Base-by-base conservation (phyloP, 64 coral and sea anemone genomes). In the Catalaphyllia jardinei region DNA sequence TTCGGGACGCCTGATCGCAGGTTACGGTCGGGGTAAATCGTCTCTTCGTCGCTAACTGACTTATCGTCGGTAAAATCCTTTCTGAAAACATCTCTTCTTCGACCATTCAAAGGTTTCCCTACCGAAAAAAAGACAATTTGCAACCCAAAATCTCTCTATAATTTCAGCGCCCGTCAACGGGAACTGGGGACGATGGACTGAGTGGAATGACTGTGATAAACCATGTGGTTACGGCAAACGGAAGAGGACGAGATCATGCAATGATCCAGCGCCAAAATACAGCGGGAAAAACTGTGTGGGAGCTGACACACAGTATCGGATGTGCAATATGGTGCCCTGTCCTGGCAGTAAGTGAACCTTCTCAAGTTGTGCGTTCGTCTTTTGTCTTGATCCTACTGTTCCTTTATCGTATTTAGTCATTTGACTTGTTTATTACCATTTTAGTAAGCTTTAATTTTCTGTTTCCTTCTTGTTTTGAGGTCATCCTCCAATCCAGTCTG, bases 301-400 rank as follows among this genome's bases (percentile, higher is more conserved):
- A 4, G 67, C 87, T 8, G 72, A 89, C 52, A 86, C 88, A 63
- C 91, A 90, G 51, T 79, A 71, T 52, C 88, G 91, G 49, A 90
- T 87, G 75, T 96, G 94, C 20, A 96, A 93, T 76, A 96, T 96
- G 94, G 80, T 80, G 18, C 74, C 94, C 0, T 96, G 94, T 60
- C 8, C 67, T 31, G 59, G 52, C n/a, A 92, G 94, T 96, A 71
- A 87, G 24, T 81, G 4, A 19, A 11, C 4, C 2, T 29, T 27
- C 25, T 4, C 2, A 27, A 69, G 65, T 24, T 69, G 2, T 67
- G 22, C 25, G 6, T 25, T n/a, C 25, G 10, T 25, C 11, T 25
- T 27, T 24, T 25, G 10, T 69, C 11, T 57, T 57, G 15, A 57
- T 57, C 54, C 10, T 57, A 10, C 15, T 57, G 1, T 1, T 57